Conservation (phyloP, 2,797 vertebrate species). For the Oreortyx pictus region DNA sequence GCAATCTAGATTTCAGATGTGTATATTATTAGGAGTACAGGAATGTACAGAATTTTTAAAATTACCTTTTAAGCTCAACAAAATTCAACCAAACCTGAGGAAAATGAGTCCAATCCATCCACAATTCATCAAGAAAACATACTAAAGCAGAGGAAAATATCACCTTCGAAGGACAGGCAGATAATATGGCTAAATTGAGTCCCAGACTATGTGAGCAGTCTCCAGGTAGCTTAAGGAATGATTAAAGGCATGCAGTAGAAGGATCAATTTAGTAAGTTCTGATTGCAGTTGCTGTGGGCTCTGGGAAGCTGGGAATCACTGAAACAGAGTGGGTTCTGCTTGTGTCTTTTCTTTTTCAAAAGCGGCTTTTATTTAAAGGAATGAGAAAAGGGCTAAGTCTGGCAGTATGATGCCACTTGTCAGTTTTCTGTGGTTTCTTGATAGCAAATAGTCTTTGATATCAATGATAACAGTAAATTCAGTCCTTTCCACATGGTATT, state of each 20-base stretch:
- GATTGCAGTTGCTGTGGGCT: not conserved
- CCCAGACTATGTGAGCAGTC: not conserved
- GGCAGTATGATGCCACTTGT: not conserved
- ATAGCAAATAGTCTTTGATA: not conserved
- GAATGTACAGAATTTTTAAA: not conserved
- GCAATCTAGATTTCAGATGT: not conserved
- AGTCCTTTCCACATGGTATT: not conserved
- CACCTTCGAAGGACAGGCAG: not conserved
- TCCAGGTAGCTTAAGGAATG: not conserved
- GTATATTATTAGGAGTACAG: not conserved
- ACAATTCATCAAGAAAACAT: not conserved
- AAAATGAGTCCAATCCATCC: not conserved
- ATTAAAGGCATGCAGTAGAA: not conserved
- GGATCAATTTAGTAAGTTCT: not conserved
- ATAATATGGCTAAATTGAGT: not conserved
- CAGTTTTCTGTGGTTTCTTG: not conserved
- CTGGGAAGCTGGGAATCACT: not conserved
- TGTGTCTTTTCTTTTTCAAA: not conserved
- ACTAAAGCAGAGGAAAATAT: not conserved
- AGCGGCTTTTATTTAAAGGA: not conserved
- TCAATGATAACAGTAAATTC: not conserved
- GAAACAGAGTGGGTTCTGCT: not conserved
- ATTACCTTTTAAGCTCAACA: not conserved
- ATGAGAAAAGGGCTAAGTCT: not conserved
- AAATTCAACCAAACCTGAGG: not conserved